These are phyloP conservation scores for Ips nitidus DNA, from an alignment of 1,140 invertebrate genomes.

Conservation along the genomic window DNA sequence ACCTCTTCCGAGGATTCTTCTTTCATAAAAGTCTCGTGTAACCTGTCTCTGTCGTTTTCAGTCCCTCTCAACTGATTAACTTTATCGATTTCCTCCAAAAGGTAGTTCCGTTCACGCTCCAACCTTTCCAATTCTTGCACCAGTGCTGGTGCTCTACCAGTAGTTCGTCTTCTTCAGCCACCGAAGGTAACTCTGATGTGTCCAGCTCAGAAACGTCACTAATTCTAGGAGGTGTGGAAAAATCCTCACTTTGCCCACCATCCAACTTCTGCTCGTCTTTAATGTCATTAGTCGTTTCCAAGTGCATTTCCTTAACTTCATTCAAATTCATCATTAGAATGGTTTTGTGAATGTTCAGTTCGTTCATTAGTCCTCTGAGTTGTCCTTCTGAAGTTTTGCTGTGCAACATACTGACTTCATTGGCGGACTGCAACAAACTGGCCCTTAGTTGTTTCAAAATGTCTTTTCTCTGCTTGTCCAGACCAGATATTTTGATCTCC, in stretches of 20 bases:
- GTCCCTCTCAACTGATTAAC: neutral
- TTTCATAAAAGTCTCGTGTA: neutral
- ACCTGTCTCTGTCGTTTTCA: neutral
- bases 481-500: constrained; percentile 16
- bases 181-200: neutral
- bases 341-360: constrained; percentile 29
- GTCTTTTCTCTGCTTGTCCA: constrained; percentile 20
- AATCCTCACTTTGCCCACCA: too few relatives aligned
- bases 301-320: constrained; percentile 13
- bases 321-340: constrained; percentile 29
- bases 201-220: neutral
- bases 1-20: constrained; percentile 12
- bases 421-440: constrained; percentile 10
- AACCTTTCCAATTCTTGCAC: neutral
- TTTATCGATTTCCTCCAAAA: neutral
- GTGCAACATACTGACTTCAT: constrained; percentile 22
- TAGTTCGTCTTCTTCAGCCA: constrained; percentile 22
- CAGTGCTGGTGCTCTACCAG: constrained; percentile 5
- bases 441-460: constrained; percentile 19
- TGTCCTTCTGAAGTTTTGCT: constrained; percentile 23
- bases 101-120: neutral
- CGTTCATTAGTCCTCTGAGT: constrained; percentile 20
- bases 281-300: neutral
- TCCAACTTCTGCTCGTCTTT: neutral
- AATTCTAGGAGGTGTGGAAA: too few relatives aligned